Evolutionary conservation across 2,888 invertebrate genomes (phyloP).

Genomic region (Seira ritae): DNA sequence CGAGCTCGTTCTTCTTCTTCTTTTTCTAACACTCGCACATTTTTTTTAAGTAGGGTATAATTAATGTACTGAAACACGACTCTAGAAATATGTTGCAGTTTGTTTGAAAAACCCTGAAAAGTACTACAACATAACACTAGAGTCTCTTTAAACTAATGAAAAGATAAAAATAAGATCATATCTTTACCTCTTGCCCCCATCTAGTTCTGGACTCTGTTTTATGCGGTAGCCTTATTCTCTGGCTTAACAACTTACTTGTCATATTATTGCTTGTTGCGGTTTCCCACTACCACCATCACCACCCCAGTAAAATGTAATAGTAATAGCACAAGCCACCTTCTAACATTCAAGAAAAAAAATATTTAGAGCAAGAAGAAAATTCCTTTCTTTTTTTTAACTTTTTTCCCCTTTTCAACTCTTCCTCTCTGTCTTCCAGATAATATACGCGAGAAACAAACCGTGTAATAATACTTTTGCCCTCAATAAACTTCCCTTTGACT

Average conservation of each 20-base stretch:
- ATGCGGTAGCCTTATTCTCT: too few species aligned
- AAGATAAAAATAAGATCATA: neutral
- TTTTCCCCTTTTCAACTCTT: slow-evolving; percentile 3
- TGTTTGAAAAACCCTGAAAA: neutral
- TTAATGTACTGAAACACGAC: slow-evolving; percentile 5
- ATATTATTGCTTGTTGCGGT: neutral
- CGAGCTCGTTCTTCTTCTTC: too few species aligned
- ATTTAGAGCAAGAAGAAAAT: neutral
- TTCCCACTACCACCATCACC: neutral
- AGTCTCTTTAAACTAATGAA: slow-evolving; percentile 7
- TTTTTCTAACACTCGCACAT: too few species aligned
- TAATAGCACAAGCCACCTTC: too few species aligned
- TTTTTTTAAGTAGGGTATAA: neutral
- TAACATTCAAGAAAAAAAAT: neutral
- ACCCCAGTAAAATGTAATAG: too few species aligned
- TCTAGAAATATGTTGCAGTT: neutral
- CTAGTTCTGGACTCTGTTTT: too few species aligned
- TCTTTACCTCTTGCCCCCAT: too few species aligned
- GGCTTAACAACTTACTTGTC: too few species aligned
- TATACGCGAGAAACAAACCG: slow-evolving; percentile 19
- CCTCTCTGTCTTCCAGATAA: slow-evolving; percentile 9
- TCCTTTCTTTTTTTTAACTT: neutral
- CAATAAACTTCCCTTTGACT: slow-evolving; percentile 44
- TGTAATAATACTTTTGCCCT: slow-evolving; percentile 30
- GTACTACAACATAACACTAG: too few species aligned